Base-by-base conservation (phyloP, 2,113 vertebrate species). In the Climacteris rufus region DNA sequence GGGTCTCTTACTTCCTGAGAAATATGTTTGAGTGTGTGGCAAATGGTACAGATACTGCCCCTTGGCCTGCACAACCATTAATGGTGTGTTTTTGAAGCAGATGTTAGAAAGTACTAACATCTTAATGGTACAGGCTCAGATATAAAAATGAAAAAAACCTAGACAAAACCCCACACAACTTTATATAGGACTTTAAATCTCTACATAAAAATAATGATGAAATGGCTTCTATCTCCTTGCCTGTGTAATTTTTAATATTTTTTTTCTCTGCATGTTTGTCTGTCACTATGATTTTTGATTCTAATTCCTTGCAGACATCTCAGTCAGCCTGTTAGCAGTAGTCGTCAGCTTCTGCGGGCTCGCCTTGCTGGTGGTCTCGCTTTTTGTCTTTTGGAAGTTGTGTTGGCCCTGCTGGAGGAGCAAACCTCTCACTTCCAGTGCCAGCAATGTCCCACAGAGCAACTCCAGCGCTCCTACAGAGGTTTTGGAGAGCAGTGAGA, bases 311-410 rank as follows among this genome's bases (percentile, higher is more conserved):
- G 91, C 98, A 99, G 99, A 99, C 91, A 98, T 99, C 97, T 99
- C 99, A n/a, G 99, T 99, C 97, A 99, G 99, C 98, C 98, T 99
- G 69, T 98, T 99, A 78, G 99, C 99, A 54, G 99, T 99, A 53
- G 98, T 99, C 17, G 99, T 99, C 97, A 99, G 99, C 98, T 99
- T 99, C 98, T 99, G 99, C 59, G 99, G 99, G 87, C 99, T 99
- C 22, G 99, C 99, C 96, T 94, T 99, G 98, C 97, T 99, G 98
- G 98, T 98, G 90, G 99, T 99, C 96, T 99, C 99, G 1, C 99
- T 99, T 92, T 99, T 99, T 97, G 99, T 99, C 96, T 99, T 99
- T 98, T 99, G 99, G 99, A 99, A 99, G 98, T 96, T 99, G 96
- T 99, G 99, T 75, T 99, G 99, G 99, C 99, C 99, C 40, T 98